Percentiles rank a stretch among this genome's conserved stretches.
Conservation (phyloP, 2,888 invertebrate species). For the Acanthacorydalis orientalis region DNA sequence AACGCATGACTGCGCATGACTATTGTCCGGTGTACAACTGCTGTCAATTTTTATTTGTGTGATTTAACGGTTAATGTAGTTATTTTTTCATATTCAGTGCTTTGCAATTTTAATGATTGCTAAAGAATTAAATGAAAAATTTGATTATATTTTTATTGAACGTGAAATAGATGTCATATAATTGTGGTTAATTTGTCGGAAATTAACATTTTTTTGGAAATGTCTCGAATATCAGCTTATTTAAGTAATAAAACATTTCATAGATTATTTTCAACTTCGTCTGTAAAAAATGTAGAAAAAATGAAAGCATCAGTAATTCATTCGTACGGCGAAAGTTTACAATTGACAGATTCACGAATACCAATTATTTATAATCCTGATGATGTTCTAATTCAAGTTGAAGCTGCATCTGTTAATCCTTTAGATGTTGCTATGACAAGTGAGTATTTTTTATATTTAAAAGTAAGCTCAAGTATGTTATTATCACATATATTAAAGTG, state of each 20-base stretch:
- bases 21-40: no score
- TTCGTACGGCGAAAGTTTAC: constrained; percentile 57
- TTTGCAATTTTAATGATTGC: no score
- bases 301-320: constrained; percentile 74
- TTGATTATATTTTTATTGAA: no score
- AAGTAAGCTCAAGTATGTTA: background rate
- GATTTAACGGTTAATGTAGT: no score
- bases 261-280: no score
- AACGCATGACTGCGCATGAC: no score
- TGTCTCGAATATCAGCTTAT: background rate
- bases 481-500: background rate
- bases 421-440: constrained; percentile 75
- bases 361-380: constrained; percentile 53
- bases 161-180: no score
- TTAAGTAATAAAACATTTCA: no score
- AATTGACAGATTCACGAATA: constrained; percentile 41
- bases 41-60: no score
- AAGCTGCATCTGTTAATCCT: constrained; percentile 81
- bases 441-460: constrained; percentile 20
- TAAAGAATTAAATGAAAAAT: no score
- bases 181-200: no score
- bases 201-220: background rate
- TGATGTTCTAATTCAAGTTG: constrained; percentile 67
- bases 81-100: no score
- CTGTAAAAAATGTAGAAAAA: constrained; percentile 8